A percentile compares a stretch with the other conserved stretches of the same genome.
phyloP scores from a whole-genome alignment of 2,888 invertebrate species.

The Ceratothoa steindachneri region DNA sequence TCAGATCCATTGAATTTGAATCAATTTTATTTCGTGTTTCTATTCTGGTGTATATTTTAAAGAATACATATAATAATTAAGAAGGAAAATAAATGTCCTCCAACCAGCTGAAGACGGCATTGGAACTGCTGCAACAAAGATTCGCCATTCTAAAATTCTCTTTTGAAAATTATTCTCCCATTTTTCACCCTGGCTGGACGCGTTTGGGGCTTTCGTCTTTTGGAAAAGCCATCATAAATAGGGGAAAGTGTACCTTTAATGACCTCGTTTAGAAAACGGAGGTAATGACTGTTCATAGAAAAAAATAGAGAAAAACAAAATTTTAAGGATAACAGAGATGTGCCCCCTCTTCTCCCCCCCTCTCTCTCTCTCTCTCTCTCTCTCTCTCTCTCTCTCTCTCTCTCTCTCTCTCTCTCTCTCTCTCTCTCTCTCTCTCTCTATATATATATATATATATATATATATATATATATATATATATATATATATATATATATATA shows the following conservation, averaged over 20 bases:
- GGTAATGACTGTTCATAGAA: not conserved
- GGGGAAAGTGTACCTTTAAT: not conserved
- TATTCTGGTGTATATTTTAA: too few relatives aligned
- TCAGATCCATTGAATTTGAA: too few relatives aligned
- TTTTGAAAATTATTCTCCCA: not conserved
- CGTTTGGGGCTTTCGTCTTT: not conserved
- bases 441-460: too few relatives aligned
- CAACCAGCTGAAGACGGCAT: too few relatives aligned
- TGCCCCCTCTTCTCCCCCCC: not conserved
- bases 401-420: not conserved
- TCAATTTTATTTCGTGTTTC: too few relatives aligned
- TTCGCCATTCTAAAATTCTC: not conserved
- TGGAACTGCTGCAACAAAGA: too few relatives aligned
- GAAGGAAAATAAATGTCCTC: too few relatives aligned
- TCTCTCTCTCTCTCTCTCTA: too few relatives aligned
- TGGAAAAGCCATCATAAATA: not conserved
- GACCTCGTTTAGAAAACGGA: not conserved
- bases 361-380: not conserved
- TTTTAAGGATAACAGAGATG: not conserved
- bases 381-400: not conserved
- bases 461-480: too few relatives aligned
- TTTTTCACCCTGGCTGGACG: not conserved
- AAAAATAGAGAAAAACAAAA: not conserved
- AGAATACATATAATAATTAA: too few relatives aligned
- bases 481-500: too few relatives aligned